Evolutionary conservation across 2,888 invertebrate species (phyloP), one percentile per base, ranked within the genome.

Genomic region (Epiperipatus broadwayi): DNA sequence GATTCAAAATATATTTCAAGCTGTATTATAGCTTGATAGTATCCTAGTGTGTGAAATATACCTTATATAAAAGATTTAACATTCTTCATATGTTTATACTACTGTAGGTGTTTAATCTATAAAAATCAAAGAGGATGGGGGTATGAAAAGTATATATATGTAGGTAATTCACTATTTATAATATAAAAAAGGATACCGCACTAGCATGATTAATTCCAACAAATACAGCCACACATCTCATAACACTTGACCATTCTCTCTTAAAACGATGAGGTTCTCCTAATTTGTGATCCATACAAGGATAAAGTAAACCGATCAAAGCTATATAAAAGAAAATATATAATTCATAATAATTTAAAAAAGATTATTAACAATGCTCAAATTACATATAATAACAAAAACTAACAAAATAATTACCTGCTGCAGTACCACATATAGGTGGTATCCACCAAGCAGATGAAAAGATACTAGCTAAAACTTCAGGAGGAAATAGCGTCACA

Each of bases 121-220:
- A n/a, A n/a, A n/a, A n/a, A n/a, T n/a, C n/a, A n/a, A n/a, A n/a
- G n/a, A n/a, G n/a, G n/a, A n/a, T n/a, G n/a, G n/a, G n/a, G n/a
- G n/a, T n/a, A n/a, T n/a, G n/a, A n/a, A n/a, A n/a, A n/a, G n/a
- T n/a, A n/a, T n/a, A n/a, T n/a, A n/a, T n/a, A n/a, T n/a, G n/a
- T n/a, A n/a, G n/a, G n/a, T n/a, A n/a, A n/a, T n/a, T n/a, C n/a
- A n/a, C n/a, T n/a, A n/a, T n/a, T n/a, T n/a, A n/a, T n/a, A n/a
- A n/a, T n/a, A 15, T n/a, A 12, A 12, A 7, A 12, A 45, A 44
- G 42, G 43, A 46, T 60, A 61, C 61, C 46, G 60, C 59, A 53
- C 58, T 59, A 35, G 61, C 61, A 46, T 62, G 61, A 47, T 62
- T 62, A 42, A 62, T 61, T 25, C 62, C 62, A 20, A 62, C 58